Evolutionary conservation across 1,140 invertebrate species (phyloP), one percentile per base, ranked within the genome.

Genomic region (Brachionus paranguensis): DNA sequence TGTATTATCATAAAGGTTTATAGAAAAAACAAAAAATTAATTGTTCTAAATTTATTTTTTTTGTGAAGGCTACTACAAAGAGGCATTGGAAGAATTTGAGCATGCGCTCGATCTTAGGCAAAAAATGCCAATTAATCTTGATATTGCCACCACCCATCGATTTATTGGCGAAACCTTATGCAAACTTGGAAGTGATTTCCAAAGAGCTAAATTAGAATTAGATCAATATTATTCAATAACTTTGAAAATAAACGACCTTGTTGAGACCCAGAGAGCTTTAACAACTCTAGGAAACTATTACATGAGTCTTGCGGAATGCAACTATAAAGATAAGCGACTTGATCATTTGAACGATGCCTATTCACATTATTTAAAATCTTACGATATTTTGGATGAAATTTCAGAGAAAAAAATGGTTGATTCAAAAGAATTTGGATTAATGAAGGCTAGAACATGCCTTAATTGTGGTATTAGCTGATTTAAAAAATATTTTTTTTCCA

Each of bases 321-420:
- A 81, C 20, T 81, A 81, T 47, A 81, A 64, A 81, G 33, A 81
- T 10, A 68, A 60, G 47, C 50, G 78, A 43, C 4, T 20, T 11
- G 78, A 81, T 20, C 78, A 81, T 81, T 37, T 81, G n/a, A 81
- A 81, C 20, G 53, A 81, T 43, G 78, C 78, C 4, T 81, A 81
- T 68, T 64, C 78, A 2, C 24, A 81, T 27, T 81, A 81, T 64
- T 64, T 81, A 68, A 60, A 68, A 41, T 81, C 78, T 27, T 81
- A 81, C 17, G 78, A 81, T 64, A 41, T 60, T 20, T 45, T 81
- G 43, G 60, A 68, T 47, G 50, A 64, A 41, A 81, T 81, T 17
- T 41, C 24, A 14, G 78, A 81, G 17, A 81, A 81, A 41, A 60
- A 68, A 17, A 27, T 81, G n/a, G 78, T 81, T 45, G 78, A 81